Percentiles rank a stretch among this genome's conserved stretches.
Conservation (phyloP, 2,113 vertebrate species). For the Butorides virescens region DNA sequence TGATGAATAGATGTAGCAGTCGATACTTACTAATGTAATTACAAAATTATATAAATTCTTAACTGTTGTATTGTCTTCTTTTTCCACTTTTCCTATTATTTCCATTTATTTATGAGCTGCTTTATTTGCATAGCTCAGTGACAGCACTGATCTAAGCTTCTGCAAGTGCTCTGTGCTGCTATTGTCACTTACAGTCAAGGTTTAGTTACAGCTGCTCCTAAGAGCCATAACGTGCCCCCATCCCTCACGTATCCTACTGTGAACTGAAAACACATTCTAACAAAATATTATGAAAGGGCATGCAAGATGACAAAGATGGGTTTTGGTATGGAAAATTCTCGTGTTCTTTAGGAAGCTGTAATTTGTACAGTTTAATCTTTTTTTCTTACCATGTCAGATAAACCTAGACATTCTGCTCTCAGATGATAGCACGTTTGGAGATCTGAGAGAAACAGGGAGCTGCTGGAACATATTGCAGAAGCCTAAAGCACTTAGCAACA, state of each 20-base stretch:
- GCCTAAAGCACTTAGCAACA: conserved; percentile 77
- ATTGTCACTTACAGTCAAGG: conserved; percentile 1
- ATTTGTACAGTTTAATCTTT: conserved; percentile 32
- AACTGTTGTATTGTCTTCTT: neutral
- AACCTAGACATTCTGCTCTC: conserved; percentile 47
- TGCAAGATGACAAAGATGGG: neutral
- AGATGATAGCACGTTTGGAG: conserved; percentile 52
- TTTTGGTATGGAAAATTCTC: neutral
- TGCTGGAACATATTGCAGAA: conserved; percentile 72
- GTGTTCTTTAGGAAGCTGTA: conserved; percentile 37
- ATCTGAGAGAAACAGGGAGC: conserved; percentile 62
- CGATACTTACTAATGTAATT: neutral
- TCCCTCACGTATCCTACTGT: neutral
- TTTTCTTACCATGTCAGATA: conserved; percentile 29
- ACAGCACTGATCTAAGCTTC: neutral
- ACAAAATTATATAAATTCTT: neutral
- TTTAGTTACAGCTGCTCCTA: conserved; percentile 5
- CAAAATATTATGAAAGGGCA: neutral
- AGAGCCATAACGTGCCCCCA: neutral
- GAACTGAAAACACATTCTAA: conserved; percentile 24
- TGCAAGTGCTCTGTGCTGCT: neutral
- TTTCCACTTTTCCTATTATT: neutral
- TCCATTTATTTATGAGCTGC: neutral
- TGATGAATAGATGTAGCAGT: neutral
- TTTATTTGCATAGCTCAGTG: conserved; percentile 4